A percentile compares a stretch with the other conserved stretches of the same genome.
phyloP scores from a whole-genome alignment of 2,888 invertebrate genomes.

The Alloplasta piceator region DNA sequence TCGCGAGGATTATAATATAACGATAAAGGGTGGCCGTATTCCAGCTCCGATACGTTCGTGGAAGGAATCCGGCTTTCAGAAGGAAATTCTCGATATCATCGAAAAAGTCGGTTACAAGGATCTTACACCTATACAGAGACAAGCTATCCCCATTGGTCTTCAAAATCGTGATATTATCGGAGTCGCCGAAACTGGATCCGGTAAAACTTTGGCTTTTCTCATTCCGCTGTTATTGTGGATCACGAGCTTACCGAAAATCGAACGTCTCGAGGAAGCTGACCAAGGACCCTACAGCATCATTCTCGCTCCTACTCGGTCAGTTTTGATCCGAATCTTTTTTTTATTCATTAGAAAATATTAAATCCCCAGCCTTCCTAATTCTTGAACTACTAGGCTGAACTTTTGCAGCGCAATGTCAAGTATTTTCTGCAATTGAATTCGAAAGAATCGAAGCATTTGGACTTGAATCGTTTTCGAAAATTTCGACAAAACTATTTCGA shows the following conservation, averaged over 20 bases:
- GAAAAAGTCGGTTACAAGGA: conserved; percentile 98
- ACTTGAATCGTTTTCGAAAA: too few species aligned
- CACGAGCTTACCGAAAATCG: conserved; percentile 97
- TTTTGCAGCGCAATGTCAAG: too few species aligned
- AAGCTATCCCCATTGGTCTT: conserved; percentile 99
- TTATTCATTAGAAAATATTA: not conserved
- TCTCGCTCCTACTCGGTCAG: conserved; percentile 95
- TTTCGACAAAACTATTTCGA: too few species aligned
- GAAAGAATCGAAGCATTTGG: too few species aligned
- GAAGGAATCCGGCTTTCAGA: conserved; percentile 96
- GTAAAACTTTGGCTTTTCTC: conserved; percentile 99
- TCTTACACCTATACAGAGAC: conserved; percentile 99
- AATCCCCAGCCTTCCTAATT: not conserved
- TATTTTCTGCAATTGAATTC: too few species aligned
- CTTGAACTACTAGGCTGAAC: too few species aligned
- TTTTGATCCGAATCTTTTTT: not conserved
- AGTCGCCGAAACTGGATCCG: conserved; percentile 99
- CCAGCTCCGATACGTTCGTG: conserved; percentile 98
- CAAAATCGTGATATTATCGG: conserved; percentile 99
- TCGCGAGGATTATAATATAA: conserved; percentile 99
- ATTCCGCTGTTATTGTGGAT: conserved; percentile 99
- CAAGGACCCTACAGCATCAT: conserved; percentile 99
- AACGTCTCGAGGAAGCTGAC: conserved; percentile 94
- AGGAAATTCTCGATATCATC: conserved; percentile 96
- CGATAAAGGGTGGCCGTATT: conserved; percentile 98